Evolutionary conservation across 2,113 vertebrate genomes (phyloP), one percentile per base, ranked within the genome.

Genomic region (Onychorhynchus coronatus): DNA sequence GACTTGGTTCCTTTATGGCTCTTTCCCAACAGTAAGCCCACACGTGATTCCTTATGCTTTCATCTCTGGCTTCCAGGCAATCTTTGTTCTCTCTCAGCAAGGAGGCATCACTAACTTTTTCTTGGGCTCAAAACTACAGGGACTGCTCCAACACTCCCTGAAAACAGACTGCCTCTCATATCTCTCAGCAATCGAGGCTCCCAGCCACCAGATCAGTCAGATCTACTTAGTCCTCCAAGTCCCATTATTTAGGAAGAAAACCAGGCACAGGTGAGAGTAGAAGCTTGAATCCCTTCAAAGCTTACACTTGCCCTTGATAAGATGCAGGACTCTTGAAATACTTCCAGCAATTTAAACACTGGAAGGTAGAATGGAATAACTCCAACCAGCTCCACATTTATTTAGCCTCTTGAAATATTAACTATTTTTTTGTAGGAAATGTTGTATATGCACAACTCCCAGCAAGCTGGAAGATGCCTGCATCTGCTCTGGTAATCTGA

Each of bases 81-180:
- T 83, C 75, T 91, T 95, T 90, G 90, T 67, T 93, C 63, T 89
- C 75, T 55, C 84, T 92, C 91, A 91, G 93, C 71, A 91, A 85
- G 71, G 59, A 88, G 47, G 63, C 71, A 90, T 85, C 85, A 63
- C 37, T 94, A 70, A 87, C 86, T 66, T 81, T 93, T 89, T 92
- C 65, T 79, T 22, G 23, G 47, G 67, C 47, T 93, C 42, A 77
- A 68, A 89, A 89, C 62, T 83, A 37, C 63, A 88, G 49, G 71
- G 50, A 70, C 42, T 85, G 25, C 67, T 91, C 59, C 21, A 85
- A 33, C 16, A 74, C 17, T 81, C 72, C 59, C 63, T 79, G 35
- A 63, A 88, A 94, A 91, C 42, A 85, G 56, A 15, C 80, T 91
- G 80, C 55, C 44, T 75, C 24, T 93, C 47, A 3, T 85, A 85